Base-by-base conservation (phyloP, 2,888 invertebrate genomes). In the Cyclophora albipunctata region DNA sequence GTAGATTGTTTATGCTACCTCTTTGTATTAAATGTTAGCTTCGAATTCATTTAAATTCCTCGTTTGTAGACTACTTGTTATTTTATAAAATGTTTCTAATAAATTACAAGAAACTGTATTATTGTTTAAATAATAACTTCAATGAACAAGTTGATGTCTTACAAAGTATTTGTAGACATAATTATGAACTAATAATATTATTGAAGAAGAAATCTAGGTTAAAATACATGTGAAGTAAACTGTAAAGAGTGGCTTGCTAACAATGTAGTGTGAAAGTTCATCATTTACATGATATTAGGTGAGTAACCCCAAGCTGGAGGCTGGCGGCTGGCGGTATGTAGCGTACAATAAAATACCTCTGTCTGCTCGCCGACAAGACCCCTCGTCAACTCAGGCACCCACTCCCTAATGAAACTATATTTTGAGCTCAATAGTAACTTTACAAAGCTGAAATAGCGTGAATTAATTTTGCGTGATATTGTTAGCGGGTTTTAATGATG, bases 351-450 rank as follows among this genome's bases (percentile, higher is more conserved):
- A 66, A 68, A 69, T 68, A 68, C 66, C 66, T 64, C 60, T 62
- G 64, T 64, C 66, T 63, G 54, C 56, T 55, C 47, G 41, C 47
- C 51, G 52, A 57, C 62, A 57, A 52, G 58, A 57, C 59, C 67
- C 66, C 61, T 61, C 57, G 59, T 65, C 61, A 63, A 60, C 58
- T 57, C 51, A 46, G 55, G 49, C 54, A 47, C 57, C 53, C 46
- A 59, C 59, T 51, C 54, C 52, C 58, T 69, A 69, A 69, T 69
- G 68, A 69, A 68, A 69, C 68, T 65, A 69, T 68, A 68, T 68
- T 68, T 69, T 62, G 65, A 55, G 57, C 59, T 58, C 59, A 63
- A 62, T 64, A 62, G 57, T 54, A 57, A 60, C 62, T 64, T 63
- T 55, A 51, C 51, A 54, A 57, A 52, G 58, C 54, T 62, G 37